Conservation (phyloP, 2,888 invertebrate species). For the Aelia acuminata region DNA sequence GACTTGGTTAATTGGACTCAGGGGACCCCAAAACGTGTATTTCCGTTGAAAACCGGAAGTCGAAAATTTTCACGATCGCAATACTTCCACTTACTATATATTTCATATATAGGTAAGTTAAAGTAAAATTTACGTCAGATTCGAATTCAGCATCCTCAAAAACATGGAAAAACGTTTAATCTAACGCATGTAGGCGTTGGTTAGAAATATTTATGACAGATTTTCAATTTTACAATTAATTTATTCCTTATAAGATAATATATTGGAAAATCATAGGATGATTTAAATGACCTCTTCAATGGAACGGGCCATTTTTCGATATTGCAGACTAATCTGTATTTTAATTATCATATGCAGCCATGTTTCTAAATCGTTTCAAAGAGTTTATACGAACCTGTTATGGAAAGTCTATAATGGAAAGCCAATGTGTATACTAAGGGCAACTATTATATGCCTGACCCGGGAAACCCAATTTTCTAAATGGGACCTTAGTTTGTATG, state of each 20-base stretch:
- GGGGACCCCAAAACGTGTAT: too few relatives aligned
- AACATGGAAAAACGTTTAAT: too few relatives aligned
- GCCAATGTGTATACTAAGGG: background rate
- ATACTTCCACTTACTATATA: too few relatives aligned
- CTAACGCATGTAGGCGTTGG: too few relatives aligned
- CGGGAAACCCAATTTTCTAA: conserved; percentile 26
- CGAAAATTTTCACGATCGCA: too few relatives aligned
- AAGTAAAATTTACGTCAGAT: too few relatives aligned
- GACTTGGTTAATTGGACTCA: too few relatives aligned
- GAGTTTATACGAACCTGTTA: background rate
- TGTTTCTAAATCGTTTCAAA: background rate
- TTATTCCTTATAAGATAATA: background rate
- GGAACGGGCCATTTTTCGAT: background rate
- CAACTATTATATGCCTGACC: background rate
- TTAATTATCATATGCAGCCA: background rate
- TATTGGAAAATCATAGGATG: background rate
- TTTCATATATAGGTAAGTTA: too few relatives aligned
- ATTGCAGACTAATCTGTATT: background rate
- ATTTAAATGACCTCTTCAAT: background rate
- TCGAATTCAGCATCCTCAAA: too few relatives aligned
- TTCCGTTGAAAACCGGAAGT: too few relatives aligned
- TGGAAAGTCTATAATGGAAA: background rate
- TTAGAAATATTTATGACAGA: too few relatives aligned
- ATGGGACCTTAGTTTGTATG: conserved; percentile 18
- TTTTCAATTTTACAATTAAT: too few relatives aligned